Percentiles rank a stretch among this genome's conserved stretches.
Conservation (phyloP, 1,140 invertebrate genomes). For the Drosophila auraria region DNA sequence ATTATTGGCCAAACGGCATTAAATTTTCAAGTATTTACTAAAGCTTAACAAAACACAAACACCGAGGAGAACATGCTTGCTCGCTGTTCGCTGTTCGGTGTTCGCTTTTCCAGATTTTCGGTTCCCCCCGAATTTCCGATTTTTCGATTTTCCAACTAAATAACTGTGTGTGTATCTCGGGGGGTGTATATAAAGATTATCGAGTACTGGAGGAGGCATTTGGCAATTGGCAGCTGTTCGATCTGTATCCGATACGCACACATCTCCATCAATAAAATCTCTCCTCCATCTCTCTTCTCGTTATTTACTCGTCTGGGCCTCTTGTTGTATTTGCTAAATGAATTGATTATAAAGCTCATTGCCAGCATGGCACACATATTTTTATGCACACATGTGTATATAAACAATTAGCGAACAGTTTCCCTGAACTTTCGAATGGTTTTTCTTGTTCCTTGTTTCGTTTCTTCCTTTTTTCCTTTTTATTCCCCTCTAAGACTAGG, state of each 20-base stretch:
- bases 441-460: constrained; percentile 16
- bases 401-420: constrained; percentile 38
- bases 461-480: not conserved
- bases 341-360: constrained; percentile 67
- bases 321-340: constrained; percentile 32
- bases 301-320: constrained; percentile 26
- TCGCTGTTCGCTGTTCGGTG: not conserved
- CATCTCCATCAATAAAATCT: constrained; percentile 36
- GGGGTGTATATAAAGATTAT: constrained; percentile 38
- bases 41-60: constrained; percentile 78
- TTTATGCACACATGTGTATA: constrained; percentile 43
- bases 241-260: constrained; percentile 48
- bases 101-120: constrained; percentile 7
- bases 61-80: constrained; percentile 23
- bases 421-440: constrained; percentile 20
- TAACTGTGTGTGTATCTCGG: constrained; percentile 29
- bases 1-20: constrained; percentile 82
- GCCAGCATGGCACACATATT: constrained; percentile 35
- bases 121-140: constrained; percentile 23
- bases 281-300: constrained; percentile 4
- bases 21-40: constrained; percentile 83
- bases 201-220: constrained; percentile 53
- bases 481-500: not conserved
- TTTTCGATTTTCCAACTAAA: constrained; percentile 32
- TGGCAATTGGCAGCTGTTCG: constrained; percentile 61